phyloP scores from a whole-genome alignment of 2,797 vertebrate species.

The Apodemus agrarius region DNA sequence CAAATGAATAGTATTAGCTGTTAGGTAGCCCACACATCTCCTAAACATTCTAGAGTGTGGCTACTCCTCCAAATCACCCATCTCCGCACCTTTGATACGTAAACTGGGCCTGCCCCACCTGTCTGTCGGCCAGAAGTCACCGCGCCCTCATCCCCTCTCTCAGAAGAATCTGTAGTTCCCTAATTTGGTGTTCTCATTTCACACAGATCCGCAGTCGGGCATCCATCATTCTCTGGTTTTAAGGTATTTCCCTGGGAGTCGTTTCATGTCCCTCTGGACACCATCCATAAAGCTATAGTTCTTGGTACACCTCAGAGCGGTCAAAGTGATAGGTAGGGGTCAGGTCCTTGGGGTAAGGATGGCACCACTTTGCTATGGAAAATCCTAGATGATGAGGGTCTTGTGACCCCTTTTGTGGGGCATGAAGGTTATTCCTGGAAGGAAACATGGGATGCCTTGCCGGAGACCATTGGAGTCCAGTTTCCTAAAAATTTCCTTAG shows the following conservation, averaged over 20 bases:
- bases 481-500: neutral
- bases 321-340: neutral
- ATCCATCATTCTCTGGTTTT: neutral
- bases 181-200: neutral
- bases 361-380: neutral
- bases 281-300: neutral
- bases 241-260: neutral
- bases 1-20: neutral
- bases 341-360: neutral
- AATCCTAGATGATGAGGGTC: too few species aligned
- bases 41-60: neutral
- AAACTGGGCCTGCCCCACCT: neutral
- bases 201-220: neutral
- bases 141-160: neutral
- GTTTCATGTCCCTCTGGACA: neutral
- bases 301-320: neutral
- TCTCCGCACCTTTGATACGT: neutral
- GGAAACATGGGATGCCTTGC: neutral
- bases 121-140: neutral
- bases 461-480: neutral
- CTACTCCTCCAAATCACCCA: accelerated
- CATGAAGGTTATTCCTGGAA: neutral
- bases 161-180: neutral
- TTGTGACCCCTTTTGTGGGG: neutral
- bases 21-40: neutral